Base-by-base conservation (phyloP, 2,888 invertebrate species). In the Callosobruchus maculatus region DNA sequence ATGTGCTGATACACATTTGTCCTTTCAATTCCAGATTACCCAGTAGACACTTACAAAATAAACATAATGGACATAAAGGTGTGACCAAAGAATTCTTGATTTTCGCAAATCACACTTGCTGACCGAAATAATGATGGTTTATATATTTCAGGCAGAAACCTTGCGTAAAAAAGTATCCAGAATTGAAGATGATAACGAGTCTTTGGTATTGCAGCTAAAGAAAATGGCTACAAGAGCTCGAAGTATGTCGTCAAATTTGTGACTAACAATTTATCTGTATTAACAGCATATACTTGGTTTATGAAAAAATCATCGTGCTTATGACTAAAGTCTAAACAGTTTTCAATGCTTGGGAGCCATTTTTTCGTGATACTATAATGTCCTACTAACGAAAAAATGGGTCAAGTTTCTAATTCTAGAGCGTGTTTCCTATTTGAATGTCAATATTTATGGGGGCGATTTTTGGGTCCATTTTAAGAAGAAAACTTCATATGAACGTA, bases 181-280 rank as follows among this genome's bases (percentile, higher is more conserved):
- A 84, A 92, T 97, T 87, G 98, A 98, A 89, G 97, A 97, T 88
- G 98, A 98, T 91, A 98, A 98, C 90, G 98, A 98, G 88, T 95
- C 95, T 82, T 91, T 97, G 88, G 93, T 95, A 88, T 92, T 95
- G 90, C 97, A 97, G 91, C 92, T 98, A 89, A 95, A 97, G 92
- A 97, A 97, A 93, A 94, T 97, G 93, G 95, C 96, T 89, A 92
- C 93, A 88, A 93, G 93, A 89, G 92, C 93, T 89, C 91, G 92
- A 92, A 92, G 93, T 93, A 93, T 89, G 92, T 91, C 68, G 31
- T 68, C 49, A 49, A 49, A 18, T 49, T 18, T 49, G 49, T 18
- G 9, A 49, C 49, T 49, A 49, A 49, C 49, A 49, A 49, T 49
- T 49, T 26, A 2, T 26, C 26, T 49, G 13, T 49, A 49, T 49